Conservation (phyloP, 2,888 invertebrate genomes). For the Nephrotoma guestfalica region DNA sequence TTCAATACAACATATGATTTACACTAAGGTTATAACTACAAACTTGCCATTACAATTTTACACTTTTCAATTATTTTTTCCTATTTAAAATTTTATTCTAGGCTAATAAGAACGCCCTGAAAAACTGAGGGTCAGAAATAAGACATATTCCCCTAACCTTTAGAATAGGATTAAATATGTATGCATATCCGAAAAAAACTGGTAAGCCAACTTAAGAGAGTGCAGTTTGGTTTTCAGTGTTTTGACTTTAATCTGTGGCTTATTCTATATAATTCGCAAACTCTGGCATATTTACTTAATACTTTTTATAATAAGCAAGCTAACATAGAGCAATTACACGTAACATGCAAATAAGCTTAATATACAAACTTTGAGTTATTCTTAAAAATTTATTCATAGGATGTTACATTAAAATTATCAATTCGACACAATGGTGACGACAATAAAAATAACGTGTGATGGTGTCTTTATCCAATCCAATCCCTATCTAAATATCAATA, state of each 20-base stretch:
- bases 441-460: conserved; percentile 32
- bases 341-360: neutral
- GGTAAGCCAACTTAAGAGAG: neutral
- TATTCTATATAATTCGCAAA: neutral
- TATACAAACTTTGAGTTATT: neutral
- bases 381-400: neutral
- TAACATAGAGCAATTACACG: neutral
- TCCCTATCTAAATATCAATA: conserved; percentile 24
- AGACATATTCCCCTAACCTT: neutral
- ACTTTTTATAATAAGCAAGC: neutral
- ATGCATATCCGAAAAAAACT: neutral
- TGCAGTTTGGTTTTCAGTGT: neutral
- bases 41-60: neutral
- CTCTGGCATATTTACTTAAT: neutral
- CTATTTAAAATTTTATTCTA: neutral
- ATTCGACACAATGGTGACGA: conserved; percentile 20
- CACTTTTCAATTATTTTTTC: neutral
- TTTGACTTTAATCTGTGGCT: neutral
- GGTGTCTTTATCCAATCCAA: conserved; percentile 32
- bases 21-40: no score
- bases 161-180: neutral
- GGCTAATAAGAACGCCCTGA: neutral
- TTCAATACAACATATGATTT: no score
- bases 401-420: neutral
- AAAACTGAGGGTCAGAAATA: neutral